A percentile compares a stretch with the other conserved stretches of the same genome.
phyloP scores from a whole-genome alignment of 1,140 invertebrate genomes.

The Tachypleus tridentatus region DNA sequence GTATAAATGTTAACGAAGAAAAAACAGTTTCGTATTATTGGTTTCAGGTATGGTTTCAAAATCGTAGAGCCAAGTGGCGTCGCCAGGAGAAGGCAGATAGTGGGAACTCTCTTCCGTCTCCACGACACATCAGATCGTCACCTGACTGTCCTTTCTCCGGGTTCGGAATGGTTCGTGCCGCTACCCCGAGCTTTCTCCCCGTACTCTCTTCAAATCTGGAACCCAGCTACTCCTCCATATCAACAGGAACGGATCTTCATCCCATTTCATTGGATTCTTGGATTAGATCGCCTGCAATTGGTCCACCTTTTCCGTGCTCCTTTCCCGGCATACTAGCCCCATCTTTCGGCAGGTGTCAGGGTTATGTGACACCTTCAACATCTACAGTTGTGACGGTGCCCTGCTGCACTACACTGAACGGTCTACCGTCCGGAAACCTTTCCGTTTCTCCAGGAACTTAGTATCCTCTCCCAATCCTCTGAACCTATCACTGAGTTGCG shows the following conservation, averaged over 20 bases:
- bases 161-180: no score
- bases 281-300: slow-evolving; percentile 65
- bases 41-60: slow-evolving; percentile 24
- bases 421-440: slow-evolving; percentile 1
- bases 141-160: not conserved
- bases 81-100: slow-evolving; percentile 23
- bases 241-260: slow-evolving; percentile 4
- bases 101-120: slow-evolving; percentile 20
- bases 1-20: no score
- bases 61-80: slow-evolving; percentile 23
- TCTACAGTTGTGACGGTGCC: slow-evolving; percentile 20
- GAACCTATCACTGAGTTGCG: slow-evolving; percentile 16
- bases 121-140: slow-evolving; percentile 10
- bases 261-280: slow-evolving; percentile 76
- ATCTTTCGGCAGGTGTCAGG: slow-evolving; percentile 63
- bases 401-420: not conserved
- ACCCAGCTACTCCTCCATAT: slow-evolving; percentile 1
- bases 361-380: slow-evolving; percentile 69
- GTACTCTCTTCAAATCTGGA: slow-evolving; percentile 2
- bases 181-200: not conserved
- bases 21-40: not conserved
- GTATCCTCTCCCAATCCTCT: slow-evolving; percentile 19
- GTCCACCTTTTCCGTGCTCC: slow-evolving; percentile 38
- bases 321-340: slow-evolving; percentile 74
- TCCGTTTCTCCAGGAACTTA: slow-evolving; percentile 34